These are phyloP conservation scores for Caracal caracal DNA, from an alignment of 2,113 vertebrate genomes.

Conservation along the genomic window DNA sequence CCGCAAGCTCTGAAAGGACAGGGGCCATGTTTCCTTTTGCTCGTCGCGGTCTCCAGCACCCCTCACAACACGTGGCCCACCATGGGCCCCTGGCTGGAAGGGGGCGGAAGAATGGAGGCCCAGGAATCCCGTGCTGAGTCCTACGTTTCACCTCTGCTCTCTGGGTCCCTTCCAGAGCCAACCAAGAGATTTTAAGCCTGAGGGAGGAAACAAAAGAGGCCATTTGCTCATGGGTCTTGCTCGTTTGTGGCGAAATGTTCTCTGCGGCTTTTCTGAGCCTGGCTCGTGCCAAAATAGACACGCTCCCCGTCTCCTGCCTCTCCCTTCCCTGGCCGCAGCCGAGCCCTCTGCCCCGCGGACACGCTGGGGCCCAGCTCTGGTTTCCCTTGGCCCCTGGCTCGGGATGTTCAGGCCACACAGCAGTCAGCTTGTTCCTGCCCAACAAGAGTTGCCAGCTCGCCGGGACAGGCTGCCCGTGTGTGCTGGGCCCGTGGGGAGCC, in stretches of 20 bases:
- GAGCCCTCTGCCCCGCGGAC: not conserved
- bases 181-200: not conserved
- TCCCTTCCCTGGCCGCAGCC: fast-evolving
- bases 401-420: not conserved
- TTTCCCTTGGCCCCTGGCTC: not conserved
- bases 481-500: not conserved
- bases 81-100: not conserved
- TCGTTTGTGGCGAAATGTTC: not conserved
- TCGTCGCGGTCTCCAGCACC: not conserved
- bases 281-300: not conserved
- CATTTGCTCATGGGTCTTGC: not conserved
- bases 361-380: fast-evolving
- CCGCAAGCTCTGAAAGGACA: not conserved
- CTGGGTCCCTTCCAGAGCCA: not conserved
- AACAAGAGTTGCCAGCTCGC: not conserved
- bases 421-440: not conserved
- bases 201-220: not conserved
- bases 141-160: no score
- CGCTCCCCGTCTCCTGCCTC: not conserved
- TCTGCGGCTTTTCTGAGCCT: not conserved
- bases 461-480: not conserved
- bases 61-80: no score
- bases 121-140: not conserved
- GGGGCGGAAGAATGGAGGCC: not conserved
- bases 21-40: no score